Evolutionary conservation across 2,888 invertebrate species (phyloP), one percentile per base, ranked within the genome.

Genomic region (Stegophylla sp.): DNA sequence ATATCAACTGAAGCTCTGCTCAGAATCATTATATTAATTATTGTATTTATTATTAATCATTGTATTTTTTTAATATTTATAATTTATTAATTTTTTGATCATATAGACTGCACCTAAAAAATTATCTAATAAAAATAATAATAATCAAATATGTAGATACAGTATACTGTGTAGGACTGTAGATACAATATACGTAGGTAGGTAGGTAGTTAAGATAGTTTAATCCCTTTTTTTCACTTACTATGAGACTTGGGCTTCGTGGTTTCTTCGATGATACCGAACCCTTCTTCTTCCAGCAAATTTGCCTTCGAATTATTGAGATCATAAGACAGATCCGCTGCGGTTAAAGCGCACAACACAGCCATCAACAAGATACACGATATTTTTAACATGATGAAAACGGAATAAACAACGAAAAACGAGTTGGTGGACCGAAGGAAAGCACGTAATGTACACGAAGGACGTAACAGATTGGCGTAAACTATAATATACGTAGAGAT

Each of bases 381-480:
- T 10, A 66, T 10, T 34, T 51, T 79, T 59, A 48, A 59, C 59
- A 61, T 79, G 67, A 56, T 28, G 15, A 13, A 12, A 28, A 67
- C 3, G 17, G 1, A 9, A 48, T 4, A 17, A 26, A 17, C 67
- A 26, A 20, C 13, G 13, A 59, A 41, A 43, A 17, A 12, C 9
- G n/a, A 20, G 41, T 3, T 1, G 64, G 10, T 10, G 10, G n/a
- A 10, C 41, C 9, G 41, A 20, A 3, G 34, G 41, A 17, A 45
- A 48, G 23, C 48, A 41, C 72, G 3, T 15, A 13, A 59, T 26
- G 34, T n/a, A 28, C 43, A 34, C 20, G 45, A 56, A 56, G 67
- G 66, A 67, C 56, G 56, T 77, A 20, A 77, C 64, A 23, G 64
- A 64, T 75, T 20, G 1, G 28, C 74, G 74, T 63, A 61, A 64